Evolutionary conservation across 2,888 invertebrate genomes (phyloP).

Genomic region (Lobophora halterata): DNA sequence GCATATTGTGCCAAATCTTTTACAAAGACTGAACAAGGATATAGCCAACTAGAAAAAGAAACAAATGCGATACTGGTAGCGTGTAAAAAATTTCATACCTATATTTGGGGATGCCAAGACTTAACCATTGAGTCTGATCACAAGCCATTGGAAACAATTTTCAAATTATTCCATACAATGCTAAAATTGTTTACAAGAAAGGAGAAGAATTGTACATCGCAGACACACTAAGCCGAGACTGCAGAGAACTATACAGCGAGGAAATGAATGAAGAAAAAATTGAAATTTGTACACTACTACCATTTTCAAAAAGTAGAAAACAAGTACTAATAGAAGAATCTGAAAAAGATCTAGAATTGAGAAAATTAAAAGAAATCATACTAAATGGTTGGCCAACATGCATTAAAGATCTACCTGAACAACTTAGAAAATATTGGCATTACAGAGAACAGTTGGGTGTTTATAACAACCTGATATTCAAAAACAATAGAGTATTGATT

Average conservation of each 20-base stretch:
- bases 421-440: constrained; percentile 15
- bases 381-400: constrained; percentile 17
- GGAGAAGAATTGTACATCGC: too few species aligned
- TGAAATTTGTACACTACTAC: constrained; percentile 2
- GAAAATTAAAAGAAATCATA: constrained; percentile 11
- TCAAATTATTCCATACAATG: too few species aligned
- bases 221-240: too few species aligned
- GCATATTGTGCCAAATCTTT: too few species aligned
- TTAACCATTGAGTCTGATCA: too few species aligned
- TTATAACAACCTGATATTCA: constrained; percentile 14
- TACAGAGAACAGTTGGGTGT: constrained; percentile 17
- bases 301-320: constrained; percentile 3
- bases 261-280: constrained; percentile 7
- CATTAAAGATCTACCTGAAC: constrained; percentile 8
- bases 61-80: too few species aligned
- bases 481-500: constrained; percentile 17
- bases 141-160: too few species aligned
- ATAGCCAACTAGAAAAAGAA: too few species aligned
- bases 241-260: constrained; percentile 18
- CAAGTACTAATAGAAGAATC: constrained; percentile 14
- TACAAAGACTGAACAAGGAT: too few species aligned
- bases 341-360: constrained; percentile 12
- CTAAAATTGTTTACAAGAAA: too few species aligned
- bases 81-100: too few species aligned
- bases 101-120: too few species aligned